Base-by-base conservation (phyloP, 2,797 vertebrate species). In the Argentina silus region DNA sequence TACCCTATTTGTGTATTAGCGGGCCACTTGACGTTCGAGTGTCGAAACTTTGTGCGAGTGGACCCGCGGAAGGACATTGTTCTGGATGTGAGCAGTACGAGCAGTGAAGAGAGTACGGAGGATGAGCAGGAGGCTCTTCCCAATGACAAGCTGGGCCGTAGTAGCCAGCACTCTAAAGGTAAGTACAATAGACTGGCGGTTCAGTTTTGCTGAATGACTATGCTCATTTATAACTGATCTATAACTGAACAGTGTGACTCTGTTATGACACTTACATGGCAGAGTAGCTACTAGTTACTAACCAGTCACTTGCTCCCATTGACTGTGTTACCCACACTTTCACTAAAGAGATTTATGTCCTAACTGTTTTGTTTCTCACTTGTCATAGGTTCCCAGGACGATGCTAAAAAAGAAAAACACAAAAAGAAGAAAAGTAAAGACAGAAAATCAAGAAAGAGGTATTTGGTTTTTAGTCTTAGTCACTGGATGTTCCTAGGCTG, bases 21-120 rank as follows among this genome's bases (percentile, higher is more conserved):
- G 57, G 98, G 98, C 50, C 98, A 99, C 80, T 90, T 99, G 81
- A 99, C 98, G 0, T 99, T 98, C 72, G 98, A 99, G 89, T 99
- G 98, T 79, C 93, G 97, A 77, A 99, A 99, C 85, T 99, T 99
- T 88, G 96, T 99, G 67, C 90, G 97, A 47, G 98, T 99, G 69
- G 98, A 99, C 77, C 97, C 97, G 3, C 94, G 96, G 84, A 97
- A 98, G 80, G 98, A 99, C 89, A 98, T 99, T 3, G 97, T 99
- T 75, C 88, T 99, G 85, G 98, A 99, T 56, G 96, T 99, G 17
- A 99, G 98, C 92, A 99, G 98, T 89, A 99, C 98, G 60, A 99
- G 98, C 87, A 96, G 88, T 19, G 98, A 98, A 85, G 97, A 99
- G 83, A 97, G 95, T 2, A 96, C 98, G 47, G 96, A 97, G 0